phyloP scores from a whole-genome alignment of 2,888 invertebrate genomes.

The Meganola albula region DNA sequence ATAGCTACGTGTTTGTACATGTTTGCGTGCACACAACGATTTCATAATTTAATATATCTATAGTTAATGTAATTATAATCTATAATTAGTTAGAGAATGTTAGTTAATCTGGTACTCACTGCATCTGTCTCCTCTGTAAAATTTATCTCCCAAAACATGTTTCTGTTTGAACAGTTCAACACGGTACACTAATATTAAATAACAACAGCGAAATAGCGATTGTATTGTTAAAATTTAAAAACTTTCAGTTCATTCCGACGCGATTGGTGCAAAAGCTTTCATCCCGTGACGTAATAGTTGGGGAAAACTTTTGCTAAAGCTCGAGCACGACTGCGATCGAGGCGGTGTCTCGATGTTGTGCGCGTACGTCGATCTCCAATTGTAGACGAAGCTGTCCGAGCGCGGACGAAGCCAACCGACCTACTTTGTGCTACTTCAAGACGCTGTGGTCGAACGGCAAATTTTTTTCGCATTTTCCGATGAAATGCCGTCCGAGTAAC shows the following conservation, averaged over 20 bases:
- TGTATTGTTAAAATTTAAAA: constrained; percentile 22
- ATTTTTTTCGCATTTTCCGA: constrained; percentile 73
- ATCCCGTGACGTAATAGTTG: constrained; percentile 61
- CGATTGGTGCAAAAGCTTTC: constrained; percentile 35
- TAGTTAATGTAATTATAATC: constrained; percentile 14
- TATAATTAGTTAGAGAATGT: constrained; percentile 13
- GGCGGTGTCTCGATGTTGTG: constrained; percentile 58
- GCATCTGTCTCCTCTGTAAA: constrained; percentile 67
- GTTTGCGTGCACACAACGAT: constrained; percentile 44
- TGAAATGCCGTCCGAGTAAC: constrained; percentile 52
- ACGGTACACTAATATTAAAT: constrained; percentile 44
- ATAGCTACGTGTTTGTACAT: constrained; percentile 23
- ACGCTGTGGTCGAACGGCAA: constrained; percentile 58
- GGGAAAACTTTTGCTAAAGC: constrained; percentile 36
- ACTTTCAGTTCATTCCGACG: constrained; percentile 47
- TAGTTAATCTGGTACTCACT: constrained; percentile 47
- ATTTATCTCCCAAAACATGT: constrained; percentile 71
- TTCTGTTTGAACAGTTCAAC: constrained; percentile 51
- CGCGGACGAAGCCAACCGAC: constrained; percentile 57
- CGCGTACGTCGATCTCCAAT: constrained; percentile 51
- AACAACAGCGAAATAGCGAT: no score
- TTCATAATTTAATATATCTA: constrained; percentile 48
- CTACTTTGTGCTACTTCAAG: constrained; percentile 69
- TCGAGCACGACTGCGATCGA: constrained; percentile 54
- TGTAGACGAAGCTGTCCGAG: constrained; percentile 50